Conservation (phyloP, 2,797 vertebrate genomes). For the Coracias cyanogaster region DNA sequence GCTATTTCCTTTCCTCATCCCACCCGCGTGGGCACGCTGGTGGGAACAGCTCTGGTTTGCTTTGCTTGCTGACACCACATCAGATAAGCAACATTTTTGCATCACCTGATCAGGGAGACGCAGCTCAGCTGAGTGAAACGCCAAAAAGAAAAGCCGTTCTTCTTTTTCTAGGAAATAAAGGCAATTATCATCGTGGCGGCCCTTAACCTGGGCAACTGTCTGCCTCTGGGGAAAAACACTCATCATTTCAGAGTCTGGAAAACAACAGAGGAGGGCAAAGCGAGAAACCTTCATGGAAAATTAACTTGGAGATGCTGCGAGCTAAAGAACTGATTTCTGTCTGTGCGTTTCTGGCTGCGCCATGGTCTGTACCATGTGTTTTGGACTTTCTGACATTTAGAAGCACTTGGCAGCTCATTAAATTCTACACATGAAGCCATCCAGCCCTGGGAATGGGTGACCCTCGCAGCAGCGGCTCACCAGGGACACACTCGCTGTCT, state of each 20-base stretch:
- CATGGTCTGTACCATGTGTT: neutral
- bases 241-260: slow-evolving; percentile 20
- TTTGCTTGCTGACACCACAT: neutral
- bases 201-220: neutral
- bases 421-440: neutral
- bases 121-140: neutral
- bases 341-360: neutral
- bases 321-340: neutral
- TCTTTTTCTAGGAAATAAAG: neutral
- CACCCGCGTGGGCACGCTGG: neutral
- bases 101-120: neutral
- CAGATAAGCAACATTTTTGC: neutral
- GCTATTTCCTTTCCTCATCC: neutral
- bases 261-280: neutral
- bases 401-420: slow-evolving; percentile 9
- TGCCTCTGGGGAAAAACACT: neutral
- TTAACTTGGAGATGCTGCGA: slow-evolving; percentile 15
- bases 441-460: neutral
- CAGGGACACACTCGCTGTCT: neutral
- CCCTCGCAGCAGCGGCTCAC: neutral
- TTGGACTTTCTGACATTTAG: slow-evolving; percentile 14
- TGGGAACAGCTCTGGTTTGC: neutral
- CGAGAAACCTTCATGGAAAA: slow-evolving; percentile 39
- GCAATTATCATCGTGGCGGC: neutral
- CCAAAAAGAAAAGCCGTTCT: neutral